A percentile compares a stretch with the other conserved stretches of the same genome.
Evolutionary conservation across 2,797 vertebrate species (phyloP).

Genomic region (Liparis tanakae): DNA sequence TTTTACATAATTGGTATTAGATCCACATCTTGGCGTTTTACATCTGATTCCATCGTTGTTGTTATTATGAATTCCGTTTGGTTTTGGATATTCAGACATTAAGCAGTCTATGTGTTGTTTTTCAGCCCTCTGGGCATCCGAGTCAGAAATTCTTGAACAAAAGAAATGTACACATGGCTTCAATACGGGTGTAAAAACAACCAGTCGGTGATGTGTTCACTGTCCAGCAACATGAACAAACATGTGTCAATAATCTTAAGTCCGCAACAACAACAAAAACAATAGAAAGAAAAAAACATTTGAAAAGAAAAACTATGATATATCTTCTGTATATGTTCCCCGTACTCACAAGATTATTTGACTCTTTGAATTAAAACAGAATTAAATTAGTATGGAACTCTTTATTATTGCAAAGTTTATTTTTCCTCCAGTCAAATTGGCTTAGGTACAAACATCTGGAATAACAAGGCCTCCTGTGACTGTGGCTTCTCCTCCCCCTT

Average conservation of each 20-base stretch:
- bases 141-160: not conserved
- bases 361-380: not conserved
- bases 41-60: not conserved
- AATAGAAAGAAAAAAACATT: too few relatives aligned
- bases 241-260: not conserved
- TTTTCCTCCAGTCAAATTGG: conserved; percentile 5
- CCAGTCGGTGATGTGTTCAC: not conserved
- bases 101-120: not conserved
- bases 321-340: not conserved
- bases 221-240: too few relatives aligned
- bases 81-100: not conserved
- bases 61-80: not conserved
- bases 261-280: not conserved
- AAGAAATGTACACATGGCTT: not conserved
- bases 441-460: conserved; percentile 33
- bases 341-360: not conserved
- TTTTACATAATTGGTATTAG: not conserved
- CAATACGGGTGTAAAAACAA: not conserved
- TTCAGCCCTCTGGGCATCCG: not conserved
- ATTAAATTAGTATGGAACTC: not conserved
- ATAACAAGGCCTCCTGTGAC: conserved; percentile 25
- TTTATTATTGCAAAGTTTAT: not conserved
- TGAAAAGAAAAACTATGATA: too few relatives aligned
- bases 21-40: not conserved
- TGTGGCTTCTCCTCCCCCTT: conserved; percentile 26